Evolutionary conservation across 2,888 invertebrate genomes (phyloP).

Genomic region (Folsomia candida): DNA sequence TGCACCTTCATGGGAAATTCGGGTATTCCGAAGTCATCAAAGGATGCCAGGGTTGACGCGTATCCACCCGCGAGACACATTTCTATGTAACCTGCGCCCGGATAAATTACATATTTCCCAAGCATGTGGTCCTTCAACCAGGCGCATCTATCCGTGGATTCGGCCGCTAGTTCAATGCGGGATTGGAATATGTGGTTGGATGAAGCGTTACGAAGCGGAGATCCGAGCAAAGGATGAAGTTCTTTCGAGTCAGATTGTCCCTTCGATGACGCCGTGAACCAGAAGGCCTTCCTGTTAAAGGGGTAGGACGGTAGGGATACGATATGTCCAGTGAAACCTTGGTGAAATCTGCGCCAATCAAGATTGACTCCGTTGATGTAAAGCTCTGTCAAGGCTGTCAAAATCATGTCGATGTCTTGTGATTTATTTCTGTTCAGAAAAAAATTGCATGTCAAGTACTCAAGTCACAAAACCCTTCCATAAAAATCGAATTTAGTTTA

Average conservation of each 20-base stretch:
- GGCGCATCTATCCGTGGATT: too few relatives aligned
- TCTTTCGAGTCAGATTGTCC: slow-evolving; percentile 21
- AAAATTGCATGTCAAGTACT: too few relatives aligned
- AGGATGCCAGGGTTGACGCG: slow-evolving; percentile 15
- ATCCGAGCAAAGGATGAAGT: slow-evolving; percentile 37
- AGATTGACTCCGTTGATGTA: slow-evolving; percentile 28
- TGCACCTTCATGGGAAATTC: slow-evolving; percentile 27
- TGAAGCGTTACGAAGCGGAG: slow-evolving; percentile 26
- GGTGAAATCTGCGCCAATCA: slow-evolving; percentile 26
- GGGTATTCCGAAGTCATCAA: slow-evolving; percentile 9
- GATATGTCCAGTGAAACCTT: background rate
- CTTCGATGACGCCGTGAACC: slow-evolving; percentile 20
- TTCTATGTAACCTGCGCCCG: slow-evolving; percentile 36
- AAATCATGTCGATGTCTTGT: slow-evolving; percentile 15
- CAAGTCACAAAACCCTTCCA: too few relatives aligned
- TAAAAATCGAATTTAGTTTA: too few relatives aligned
- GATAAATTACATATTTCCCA: slow-evolving; percentile 31
- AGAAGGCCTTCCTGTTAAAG: background rate
- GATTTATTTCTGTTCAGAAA: too few relatives aligned
- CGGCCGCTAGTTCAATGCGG: slow-evolving; percentile 1
- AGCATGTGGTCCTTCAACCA: slow-evolving; percentile 34
- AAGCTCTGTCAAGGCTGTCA: slow-evolving; percentile 20
- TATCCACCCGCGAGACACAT: slow-evolving; percentile 31
- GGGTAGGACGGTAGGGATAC: background rate
- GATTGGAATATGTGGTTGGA: slow-evolving; percentile 26